Evolutionary conservation across 2,113 vertebrate genomes (phyloP), one percentile per base, ranked within the genome.

Genomic region (Mungos mungo): DNA sequence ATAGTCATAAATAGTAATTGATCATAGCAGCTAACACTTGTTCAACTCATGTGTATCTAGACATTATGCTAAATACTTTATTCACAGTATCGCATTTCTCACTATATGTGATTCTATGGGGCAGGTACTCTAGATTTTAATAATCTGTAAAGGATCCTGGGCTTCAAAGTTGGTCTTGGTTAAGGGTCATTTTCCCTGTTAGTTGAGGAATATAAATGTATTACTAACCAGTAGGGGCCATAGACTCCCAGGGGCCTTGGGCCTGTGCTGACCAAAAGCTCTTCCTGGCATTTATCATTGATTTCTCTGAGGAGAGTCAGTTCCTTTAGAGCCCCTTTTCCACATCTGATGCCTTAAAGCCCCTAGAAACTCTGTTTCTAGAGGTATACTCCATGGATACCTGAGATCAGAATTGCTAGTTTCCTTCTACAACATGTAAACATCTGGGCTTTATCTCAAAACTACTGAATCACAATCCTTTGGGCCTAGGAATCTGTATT

Each of bases 1-100:
- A 38, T 79, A 82, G 29, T 97, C 68, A 83, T 77, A 92, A 88
- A 85, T 95, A 84, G 23, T 86, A 81, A 93, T 71, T 97, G 91
- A 83, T 83, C 72, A 68, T 12, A 84, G 50, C 38, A 92, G 38
- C 57, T 92, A 84, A 72, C 23, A 31, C 60, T 91, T 95, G 71
- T 84, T 52, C 25, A 50, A 0, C 11, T 81, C 84, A 50, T 94
- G 7, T 45, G 27, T 82, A 60, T 88, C 35, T 35, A 60, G 74
- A 29, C 14, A 69, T 88, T 81, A 54, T 97, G 74, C 35, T 93
- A 80, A 93, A 31, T 35, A 91, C 65, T 96, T 88, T 80, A 68
- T 72, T 93, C 57, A 93, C 38, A 81, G 95, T 7, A 77, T 94
- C 19, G 88, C 33, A 88, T 69, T 86, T 96, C 27, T 93, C 35